Conservation (phyloP, 2,888 invertebrate species). For the Arctia plantaginis region DNA sequence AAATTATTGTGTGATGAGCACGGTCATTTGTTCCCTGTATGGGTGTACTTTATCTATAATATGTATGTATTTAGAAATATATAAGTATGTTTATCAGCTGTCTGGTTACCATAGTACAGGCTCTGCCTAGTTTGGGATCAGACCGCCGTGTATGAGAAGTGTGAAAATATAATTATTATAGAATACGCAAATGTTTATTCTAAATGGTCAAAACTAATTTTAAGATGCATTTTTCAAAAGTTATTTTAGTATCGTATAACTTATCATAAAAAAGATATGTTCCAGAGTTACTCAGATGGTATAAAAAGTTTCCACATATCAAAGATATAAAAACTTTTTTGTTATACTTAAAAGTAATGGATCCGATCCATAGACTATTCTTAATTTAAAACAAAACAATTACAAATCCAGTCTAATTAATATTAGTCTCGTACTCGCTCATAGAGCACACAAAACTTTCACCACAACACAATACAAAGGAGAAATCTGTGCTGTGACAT, state of each 20-base stretch:
- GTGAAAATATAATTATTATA: no score
- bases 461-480: conserved; percentile 39
- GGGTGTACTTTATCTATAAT: no score
- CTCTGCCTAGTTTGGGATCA: no score
- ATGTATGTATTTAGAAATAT: no score
- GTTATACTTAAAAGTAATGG: not conserved
- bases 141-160: no score
- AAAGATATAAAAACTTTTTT: not conserved
- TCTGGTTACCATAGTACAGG: no score
- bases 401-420: conserved; percentile 19
- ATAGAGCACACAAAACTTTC: conserved; percentile 27
- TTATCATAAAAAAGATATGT: not conserved
- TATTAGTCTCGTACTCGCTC: conserved; percentile 27
- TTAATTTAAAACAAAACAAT: not conserved
- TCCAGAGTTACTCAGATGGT: not conserved
- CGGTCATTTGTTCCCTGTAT: no score
- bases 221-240: not conserved
- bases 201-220: not conserved
- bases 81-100: no score
- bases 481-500: conserved; percentile 9
- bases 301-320: not conserved
- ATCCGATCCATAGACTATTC: not conserved
- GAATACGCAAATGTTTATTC: not conserved
- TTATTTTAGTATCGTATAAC: not conserved
- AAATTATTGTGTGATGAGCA: no score